Percentiles rank a stretch among this genome's conserved stretches.
Evolutionary conservation across 2,888 invertebrate genomes (phyloP).

Genomic region (Tanytarsus gracilentus): DNA sequence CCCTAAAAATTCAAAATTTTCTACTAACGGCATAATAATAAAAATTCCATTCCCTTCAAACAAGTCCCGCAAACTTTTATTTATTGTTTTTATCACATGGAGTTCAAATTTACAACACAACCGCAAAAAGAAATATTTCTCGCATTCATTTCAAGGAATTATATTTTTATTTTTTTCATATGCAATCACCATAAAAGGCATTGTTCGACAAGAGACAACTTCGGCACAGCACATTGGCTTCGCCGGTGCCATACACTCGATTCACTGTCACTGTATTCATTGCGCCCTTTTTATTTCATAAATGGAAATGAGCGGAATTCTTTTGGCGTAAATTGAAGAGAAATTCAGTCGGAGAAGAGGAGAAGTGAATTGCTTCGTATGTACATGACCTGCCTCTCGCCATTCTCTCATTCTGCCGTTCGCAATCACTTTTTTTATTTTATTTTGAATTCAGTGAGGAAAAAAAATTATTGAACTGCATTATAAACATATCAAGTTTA

Average conservation of each 20-base stretch:
- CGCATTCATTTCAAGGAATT: background rate
- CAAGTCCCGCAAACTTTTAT: too few relatives aligned
- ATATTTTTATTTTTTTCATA: background rate
- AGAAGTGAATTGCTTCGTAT: too few relatives aligned
- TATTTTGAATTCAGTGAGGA: too few relatives aligned
- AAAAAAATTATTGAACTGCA: too few relatives aligned
- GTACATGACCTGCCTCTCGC: constrained; percentile 8
- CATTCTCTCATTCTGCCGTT: background rate
- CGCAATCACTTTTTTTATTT: background rate
- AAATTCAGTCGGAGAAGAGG: background rate
- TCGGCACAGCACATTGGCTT: constrained; percentile 1
- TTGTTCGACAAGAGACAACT: background rate
- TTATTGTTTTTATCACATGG: too few relatives aligned
- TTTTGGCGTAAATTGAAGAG: constrained; percentile 1
- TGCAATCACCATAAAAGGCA: constrained; percentile 10
- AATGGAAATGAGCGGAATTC: constrained; percentile 16
- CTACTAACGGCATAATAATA: background rate
- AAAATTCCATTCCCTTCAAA: background rate
- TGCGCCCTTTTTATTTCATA: background rate
- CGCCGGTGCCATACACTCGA: background rate
- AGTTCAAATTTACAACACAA: constrained; percentile 2
- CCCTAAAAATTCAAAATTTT: background rate
- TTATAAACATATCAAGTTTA: too few relatives aligned
- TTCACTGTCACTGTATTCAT: background rate
- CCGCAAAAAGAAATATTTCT: background rate